phyloP scores from a whole-genome alignment of 2,888 invertebrate genomes.

The Macropis europaea region DNA sequence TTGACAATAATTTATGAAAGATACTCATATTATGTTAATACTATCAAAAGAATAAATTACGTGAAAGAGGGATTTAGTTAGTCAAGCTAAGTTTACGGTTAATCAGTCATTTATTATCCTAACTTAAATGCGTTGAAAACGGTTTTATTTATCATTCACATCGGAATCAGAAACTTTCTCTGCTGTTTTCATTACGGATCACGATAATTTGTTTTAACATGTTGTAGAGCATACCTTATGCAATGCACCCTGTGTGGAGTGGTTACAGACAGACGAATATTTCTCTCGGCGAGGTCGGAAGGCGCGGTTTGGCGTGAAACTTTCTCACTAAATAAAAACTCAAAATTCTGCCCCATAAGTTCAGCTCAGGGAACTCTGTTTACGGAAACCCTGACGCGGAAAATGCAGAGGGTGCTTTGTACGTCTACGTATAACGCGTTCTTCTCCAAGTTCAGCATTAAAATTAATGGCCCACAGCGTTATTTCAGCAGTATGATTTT shows the following conservation, averaged over 20 bases:
- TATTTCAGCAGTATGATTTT: constrained; percentile 58
- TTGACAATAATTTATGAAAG: no score
- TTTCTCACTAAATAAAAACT: constrained; percentile 77
- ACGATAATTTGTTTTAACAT: constrained; percentile 32
- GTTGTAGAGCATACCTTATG: constrained; percentile 13
- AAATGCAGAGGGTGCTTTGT: constrained; percentile 57
- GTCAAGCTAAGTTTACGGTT: no score
- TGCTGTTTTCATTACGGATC: constrained; percentile 8
- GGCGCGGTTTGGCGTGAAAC: constrained; percentile 65
- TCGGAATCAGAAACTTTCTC: neutral
- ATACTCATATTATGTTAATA: no score
- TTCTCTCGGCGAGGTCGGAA: constrained; percentile 57
- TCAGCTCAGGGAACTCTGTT: constrained; percentile 65
- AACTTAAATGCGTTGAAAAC: no score
- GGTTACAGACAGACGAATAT: constrained; percentile 63
- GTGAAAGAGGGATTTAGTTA: no score
- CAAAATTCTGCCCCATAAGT: constrained; percentile 71
- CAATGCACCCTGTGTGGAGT: constrained; percentile 6
- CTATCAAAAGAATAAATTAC: no score
- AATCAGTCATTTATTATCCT: no score
- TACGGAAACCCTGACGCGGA: constrained; percentile 67
- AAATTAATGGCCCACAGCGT: constrained; percentile 68
- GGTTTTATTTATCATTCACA: no score
- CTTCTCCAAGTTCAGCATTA: constrained; percentile 64
- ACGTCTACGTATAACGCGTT: constrained; percentile 52